Evolutionary conservation across 2,888 invertebrate genomes (phyloP), one percentile per base, ranked within the genome.

Genomic region (Lepeophtheirus nordmannii): DNA sequence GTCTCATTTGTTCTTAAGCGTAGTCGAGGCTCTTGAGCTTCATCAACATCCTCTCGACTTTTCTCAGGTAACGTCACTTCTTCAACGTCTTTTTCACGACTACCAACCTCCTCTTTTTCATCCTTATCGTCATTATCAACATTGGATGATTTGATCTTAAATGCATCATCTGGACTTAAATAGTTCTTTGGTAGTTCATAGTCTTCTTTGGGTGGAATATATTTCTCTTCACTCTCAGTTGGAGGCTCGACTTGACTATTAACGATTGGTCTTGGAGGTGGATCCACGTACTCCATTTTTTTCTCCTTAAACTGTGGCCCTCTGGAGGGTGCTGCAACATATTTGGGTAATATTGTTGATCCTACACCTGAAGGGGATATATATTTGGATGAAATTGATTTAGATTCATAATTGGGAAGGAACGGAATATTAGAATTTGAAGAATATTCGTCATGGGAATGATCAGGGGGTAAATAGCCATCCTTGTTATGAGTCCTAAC

Each of bases 201-300:
- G n/a, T 17, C 14, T 38, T 58, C 41, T 40, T 66, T 66, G 22
- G 66, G 66, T 61, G 66, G 66, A 61, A 66, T 66, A 46, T 66
- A 66, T 17, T 22, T 17, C 1, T 66, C 66, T 23, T 39, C 17
- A 10, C 22, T 39, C 39, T 38, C 17, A 10, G 20, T 20, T 9
- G 66, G 66, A 23, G 66, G 60, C 9, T 58, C 14, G 14, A 39
- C 17, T 58, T 66, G 66, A 23, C 60, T 66, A 41, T 66, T 66
- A 20, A 66, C 17, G 20, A 63, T 30, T 30, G 37, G 5, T 17
- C 61, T 61, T 30, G 30, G 30, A n/a, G 61, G 61, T 3, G 61
- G 61, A 30, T 22, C 22, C 10, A 37, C 30, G 37, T 61, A 61
- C 8, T 61, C 61, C 38, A 30, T 61, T 61, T 61, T 37, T 17